phyloP scores from a whole-genome alignment of 2,797 vertebrate genomes.

The Erethizon dorsatum region DNA sequence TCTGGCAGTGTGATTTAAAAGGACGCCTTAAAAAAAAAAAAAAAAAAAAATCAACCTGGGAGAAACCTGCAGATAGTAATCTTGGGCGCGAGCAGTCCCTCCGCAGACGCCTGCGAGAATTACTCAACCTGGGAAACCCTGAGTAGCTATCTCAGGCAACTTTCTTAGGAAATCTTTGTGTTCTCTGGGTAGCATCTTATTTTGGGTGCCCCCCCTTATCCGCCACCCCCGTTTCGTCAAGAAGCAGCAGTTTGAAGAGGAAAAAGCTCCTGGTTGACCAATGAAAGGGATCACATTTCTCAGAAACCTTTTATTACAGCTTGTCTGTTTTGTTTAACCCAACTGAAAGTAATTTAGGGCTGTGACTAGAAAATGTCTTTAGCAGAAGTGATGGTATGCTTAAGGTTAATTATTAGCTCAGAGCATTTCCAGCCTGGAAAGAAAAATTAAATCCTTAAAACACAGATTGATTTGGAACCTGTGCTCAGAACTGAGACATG shows the following conservation, averaged over 20 bases:
- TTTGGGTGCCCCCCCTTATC: background rate
- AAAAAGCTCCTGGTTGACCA: conserved; percentile 77
- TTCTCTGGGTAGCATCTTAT: conserved; percentile 35
- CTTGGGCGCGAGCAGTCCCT: conserved; percentile 34
- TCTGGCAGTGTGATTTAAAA: conserved; percentile 58
- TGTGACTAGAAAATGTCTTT: conserved; percentile 73
- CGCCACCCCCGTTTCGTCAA: background rate
- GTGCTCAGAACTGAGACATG: conserved; percentile 49
- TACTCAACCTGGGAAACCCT: conserved; percentile 71
- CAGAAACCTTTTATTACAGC: conserved; percentile 70
- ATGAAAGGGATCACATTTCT: conserved; percentile 73
- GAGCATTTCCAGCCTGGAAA: conserved; percentile 54
- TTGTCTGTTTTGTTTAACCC: conserved; percentile 67
- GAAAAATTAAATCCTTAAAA: conserved; percentile 23
- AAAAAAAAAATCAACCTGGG: conserved; percentile 6
- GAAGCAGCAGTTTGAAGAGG: conserved; percentile 68
- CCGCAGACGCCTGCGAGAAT: conserved; percentile 39
- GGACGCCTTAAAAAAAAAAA: conserved; percentile 49
- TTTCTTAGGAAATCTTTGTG: conserved; percentile 59
- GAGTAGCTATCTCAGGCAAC: conserved; percentile 79
- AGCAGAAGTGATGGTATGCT: conserved; percentile 77
- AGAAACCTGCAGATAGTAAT: conserved; percentile 66
- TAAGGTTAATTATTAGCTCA: conserved; percentile 80
- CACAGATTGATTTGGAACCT: conserved; percentile 34
- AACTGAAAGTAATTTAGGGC: conserved; percentile 74